Percentiles rank a stretch among this genome's conserved stretches.
phyloP scores from a whole-genome alignment of 2,113 vertebrate genomes.

The Galbula dea region DNA sequence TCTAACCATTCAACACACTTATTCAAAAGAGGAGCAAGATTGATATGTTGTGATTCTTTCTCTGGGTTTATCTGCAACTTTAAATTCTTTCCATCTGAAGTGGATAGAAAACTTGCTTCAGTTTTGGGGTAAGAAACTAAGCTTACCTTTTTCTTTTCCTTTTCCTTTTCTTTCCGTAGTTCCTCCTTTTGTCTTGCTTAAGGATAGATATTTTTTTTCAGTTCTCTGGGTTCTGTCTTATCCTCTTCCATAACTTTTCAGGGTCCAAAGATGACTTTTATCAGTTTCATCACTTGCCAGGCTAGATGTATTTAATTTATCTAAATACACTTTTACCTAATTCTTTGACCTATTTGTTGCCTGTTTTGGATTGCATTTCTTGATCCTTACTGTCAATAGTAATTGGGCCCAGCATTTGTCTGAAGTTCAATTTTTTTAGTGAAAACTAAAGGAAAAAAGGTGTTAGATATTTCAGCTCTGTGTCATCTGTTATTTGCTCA shows the following conservation, averaged over 20 bases:
- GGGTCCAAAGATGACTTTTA: neutral
- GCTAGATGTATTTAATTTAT: neutral
- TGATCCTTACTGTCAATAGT: neutral
- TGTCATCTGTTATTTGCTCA: neutral
- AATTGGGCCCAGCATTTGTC: neutral
- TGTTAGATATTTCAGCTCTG: neutral
- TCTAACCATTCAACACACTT: neutral
- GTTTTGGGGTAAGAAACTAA: neutral
- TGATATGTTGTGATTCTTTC: neutral
- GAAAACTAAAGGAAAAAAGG: neutral
- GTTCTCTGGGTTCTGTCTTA: neutral
- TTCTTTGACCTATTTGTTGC: neutral
- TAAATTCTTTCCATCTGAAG: neutral
- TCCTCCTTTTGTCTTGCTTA: neutral
- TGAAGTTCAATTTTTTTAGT: neutral
- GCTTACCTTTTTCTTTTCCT: neutral
- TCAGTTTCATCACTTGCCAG: neutral
- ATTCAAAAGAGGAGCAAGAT: neutral
- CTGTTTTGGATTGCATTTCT: neutral
- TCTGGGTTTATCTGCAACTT: neutral
- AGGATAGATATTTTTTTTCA: neutral
- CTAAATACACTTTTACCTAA: neutral
- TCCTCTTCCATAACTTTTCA: neutral
- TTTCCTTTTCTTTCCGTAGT: neutral
- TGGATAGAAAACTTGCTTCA: neutral